Conservation (phyloP, 1,140 invertebrate genomes). For the Arctopsyche grandis region DNA sequence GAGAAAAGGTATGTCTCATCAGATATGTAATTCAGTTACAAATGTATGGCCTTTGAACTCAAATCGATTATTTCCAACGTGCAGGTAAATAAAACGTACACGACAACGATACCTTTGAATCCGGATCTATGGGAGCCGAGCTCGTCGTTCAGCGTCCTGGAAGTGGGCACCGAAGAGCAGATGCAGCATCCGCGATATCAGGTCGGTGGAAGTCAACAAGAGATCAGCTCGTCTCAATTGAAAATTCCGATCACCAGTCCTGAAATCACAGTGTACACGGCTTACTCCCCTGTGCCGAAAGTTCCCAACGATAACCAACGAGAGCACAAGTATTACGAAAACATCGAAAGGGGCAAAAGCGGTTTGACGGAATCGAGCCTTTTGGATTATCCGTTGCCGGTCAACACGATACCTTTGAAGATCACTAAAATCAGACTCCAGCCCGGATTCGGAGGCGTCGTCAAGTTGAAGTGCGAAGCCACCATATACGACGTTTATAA, state of each 20-base stretch:
- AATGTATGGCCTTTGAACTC: neutral
- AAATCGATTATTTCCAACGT: neutral
- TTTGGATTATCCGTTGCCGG: slow-evolving; percentile 44
- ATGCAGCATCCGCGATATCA: slow-evolving; percentile 48
- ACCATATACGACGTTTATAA: slow-evolving; percentile 52
- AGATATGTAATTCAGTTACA: neutral
- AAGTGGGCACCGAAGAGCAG: slow-evolving; percentile 49
- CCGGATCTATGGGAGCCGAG: slow-evolving; percentile 49
- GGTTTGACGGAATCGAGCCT: slow-evolving; percentile 14
- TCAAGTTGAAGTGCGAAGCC: slow-evolving; percentile 50
- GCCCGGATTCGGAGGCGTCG: slow-evolving; percentile 34
- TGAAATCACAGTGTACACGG: slow-evolving; percentile 51
- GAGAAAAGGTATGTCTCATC: slow-evolving; percentile 68
- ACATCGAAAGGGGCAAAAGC: neutral
- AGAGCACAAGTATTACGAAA: slow-evolving; percentile 23
- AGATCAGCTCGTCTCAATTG: slow-evolving; percentile 51
- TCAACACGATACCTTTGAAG: slow-evolving; percentile 44
- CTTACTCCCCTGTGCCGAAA: slow-evolving; percentile 40
- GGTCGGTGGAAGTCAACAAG: slow-evolving; percentile 51
- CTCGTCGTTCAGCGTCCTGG: slow-evolving; percentile 49
- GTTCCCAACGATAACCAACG: slow-evolving; percentile 7
- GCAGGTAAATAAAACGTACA: slow-evolving; percentile 48
- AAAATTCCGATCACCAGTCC: slow-evolving; percentile 47
- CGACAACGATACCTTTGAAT: slow-evolving; percentile 42
- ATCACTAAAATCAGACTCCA: slow-evolving; percentile 46